Evolutionary conservation across 2,797 vertebrate genomes (phyloP).

Genomic region (Pipistrellus pygmaeus): DNA sequence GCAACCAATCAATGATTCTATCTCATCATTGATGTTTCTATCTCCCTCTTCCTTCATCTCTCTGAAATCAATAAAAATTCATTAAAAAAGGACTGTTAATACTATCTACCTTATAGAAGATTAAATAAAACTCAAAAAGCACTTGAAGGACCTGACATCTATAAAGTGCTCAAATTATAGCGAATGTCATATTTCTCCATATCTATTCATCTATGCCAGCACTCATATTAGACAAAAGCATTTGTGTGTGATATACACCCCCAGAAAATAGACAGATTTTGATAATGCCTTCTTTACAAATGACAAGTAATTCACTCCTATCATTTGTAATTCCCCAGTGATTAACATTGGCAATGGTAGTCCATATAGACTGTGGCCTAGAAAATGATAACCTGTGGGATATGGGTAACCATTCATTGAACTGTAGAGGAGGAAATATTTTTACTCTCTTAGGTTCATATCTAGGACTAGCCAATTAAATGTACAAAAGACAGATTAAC

Average conservation of each 20-base stretch:
- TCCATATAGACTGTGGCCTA: not conserved
- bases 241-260: not conserved
- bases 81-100: not conserved
- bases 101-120: not conserved
- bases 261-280: not conserved
- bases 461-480: not conserved
- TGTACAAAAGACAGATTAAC: not conserved
- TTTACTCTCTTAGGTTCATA: not conserved
- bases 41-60: too few relatives aligned
- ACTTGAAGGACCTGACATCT: not conserved
- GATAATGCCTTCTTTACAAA: conserved; percentile 16
- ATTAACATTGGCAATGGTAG: not conserved
- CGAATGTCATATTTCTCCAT: not conserved
- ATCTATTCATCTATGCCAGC: not conserved
- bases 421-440: not conserved
- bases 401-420: not conserved
- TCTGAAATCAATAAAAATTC: too few relatives aligned
- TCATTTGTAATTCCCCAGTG: conserved; percentile 14
- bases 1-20: too few relatives aligned
- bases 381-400: not conserved
- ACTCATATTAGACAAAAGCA: not conserved
- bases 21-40: too few relatives aligned
- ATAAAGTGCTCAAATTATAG: not conserved
- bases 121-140: not conserved
- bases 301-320: not conserved